phyloP scores from a whole-genome alignment of 2,797 vertebrate genomes.

The Microcaecilia unicolor region DNA sequence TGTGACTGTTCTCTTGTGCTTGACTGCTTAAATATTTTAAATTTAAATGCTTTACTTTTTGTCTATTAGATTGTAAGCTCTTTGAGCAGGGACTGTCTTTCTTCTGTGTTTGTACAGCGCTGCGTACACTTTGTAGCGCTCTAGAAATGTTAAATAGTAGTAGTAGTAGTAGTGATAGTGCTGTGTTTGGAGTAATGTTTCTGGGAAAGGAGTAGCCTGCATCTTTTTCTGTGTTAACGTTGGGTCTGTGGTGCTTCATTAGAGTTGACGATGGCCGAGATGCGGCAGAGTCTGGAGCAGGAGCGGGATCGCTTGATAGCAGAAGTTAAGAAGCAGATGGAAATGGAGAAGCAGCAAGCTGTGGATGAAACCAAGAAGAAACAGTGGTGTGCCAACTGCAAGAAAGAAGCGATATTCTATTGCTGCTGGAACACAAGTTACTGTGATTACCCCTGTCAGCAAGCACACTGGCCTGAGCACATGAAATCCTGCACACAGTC shows the following conservation, averaged over 20 bases:
- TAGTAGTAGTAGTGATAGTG: too few species aligned
- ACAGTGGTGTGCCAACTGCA: conserved; percentile 96
- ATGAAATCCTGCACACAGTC: conserved; percentile 98
- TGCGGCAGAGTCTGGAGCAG: conserved; percentile 96
- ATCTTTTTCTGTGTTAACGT: too few species aligned
- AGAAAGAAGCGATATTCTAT: conserved; percentile 96
- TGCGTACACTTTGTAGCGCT: too few species aligned
- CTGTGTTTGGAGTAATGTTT: too few species aligned
- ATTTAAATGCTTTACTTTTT: too few species aligned
- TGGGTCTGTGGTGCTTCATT: not conserved
- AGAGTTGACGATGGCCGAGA: conserved; percentile 98
- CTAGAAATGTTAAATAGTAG: too few species aligned
- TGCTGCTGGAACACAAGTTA: conserved; percentile 99
- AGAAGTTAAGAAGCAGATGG: conserved; percentile 91
- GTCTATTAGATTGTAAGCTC: too few species aligned
- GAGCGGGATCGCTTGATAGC: conserved; percentile 85
- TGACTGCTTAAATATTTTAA: too few species aligned
- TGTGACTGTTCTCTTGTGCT: too few species aligned
- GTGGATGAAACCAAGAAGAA: conserved; percentile 98
- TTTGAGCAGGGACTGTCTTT: too few species aligned
- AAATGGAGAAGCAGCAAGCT: conserved; percentile 87
- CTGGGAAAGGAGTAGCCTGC: too few species aligned
- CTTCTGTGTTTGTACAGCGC: too few species aligned
- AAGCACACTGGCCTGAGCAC: conserved; percentile 96
- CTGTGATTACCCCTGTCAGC: conserved; percentile 96